Base-by-base conservation (phyloP, 1,140 invertebrate genomes). In the Drosophila nannoptera region DNA sequence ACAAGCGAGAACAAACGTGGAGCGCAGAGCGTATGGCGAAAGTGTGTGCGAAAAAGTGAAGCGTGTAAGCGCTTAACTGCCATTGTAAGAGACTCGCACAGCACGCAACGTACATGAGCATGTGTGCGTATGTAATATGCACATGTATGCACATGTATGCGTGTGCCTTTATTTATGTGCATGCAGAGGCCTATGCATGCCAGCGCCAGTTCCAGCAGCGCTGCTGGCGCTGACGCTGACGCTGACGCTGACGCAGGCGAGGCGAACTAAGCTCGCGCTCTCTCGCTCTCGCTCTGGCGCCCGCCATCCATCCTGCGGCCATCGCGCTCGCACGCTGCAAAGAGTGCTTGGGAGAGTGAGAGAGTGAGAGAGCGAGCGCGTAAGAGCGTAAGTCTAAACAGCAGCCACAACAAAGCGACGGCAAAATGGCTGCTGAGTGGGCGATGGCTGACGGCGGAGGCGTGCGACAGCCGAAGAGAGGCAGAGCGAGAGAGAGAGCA, bases 41-140 rank as follows among this genome's bases (percentile, higher is more conserved):
- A 84, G 52, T 55, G 66, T 74, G 61, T 80, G 72, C 73, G 70
- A 84, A 77, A 86, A 84, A 86, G 80, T 84, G 73, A 84, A 84
- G 80, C 80, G 80, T 84, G 80, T 84, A 80, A 86, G 80, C 80
- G 76, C 78, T 84, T 84, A 83, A 83, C 78, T 73, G 76, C 65
- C 81, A 73, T 80, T 84, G 81, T 84, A 84, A 59, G 69, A 78
- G 55, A 67, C 73, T 62, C 68, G 59, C 12, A 63, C 61, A 69
- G n/a, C 66, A 73, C 62, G 16, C 61, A 58, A 65, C 33, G 42
- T 40, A 11, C 7, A 43, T 14, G 29, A 7, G 16, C 8, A 36
- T 12, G 16, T 48, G 9, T n/a, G 36, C 1, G 4, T 52, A 36
- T 14, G 7, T 50, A 16, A n/a, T n/a, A n/a, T 16, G 12, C 4